phyloP scores from a whole-genome alignment of 2,113 vertebrate genomes.

The Embiotoca jacksoni region DNA sequence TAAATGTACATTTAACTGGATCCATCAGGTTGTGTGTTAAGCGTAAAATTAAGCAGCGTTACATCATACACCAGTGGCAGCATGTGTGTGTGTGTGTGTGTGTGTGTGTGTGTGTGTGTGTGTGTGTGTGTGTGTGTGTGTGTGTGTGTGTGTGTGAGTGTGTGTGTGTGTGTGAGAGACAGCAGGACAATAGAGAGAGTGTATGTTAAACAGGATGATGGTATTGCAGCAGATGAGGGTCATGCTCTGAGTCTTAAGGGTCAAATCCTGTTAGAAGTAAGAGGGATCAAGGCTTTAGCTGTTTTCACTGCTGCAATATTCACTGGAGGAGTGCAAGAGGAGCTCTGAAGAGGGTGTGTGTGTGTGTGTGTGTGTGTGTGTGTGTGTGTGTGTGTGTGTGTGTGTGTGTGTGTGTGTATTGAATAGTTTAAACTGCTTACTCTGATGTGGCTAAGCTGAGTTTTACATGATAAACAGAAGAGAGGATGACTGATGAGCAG shows the following conservation, averaged over 20 bases:
- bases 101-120: conserved; percentile 14
- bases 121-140: conserved; percentile 19
- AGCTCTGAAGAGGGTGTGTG: conserved; percentile 5
- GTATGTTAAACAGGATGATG: conserved; percentile 77
- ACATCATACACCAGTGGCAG: conserved; percentile 44
- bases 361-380: conserved; percentile 16
- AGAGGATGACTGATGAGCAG: conserved; percentile 8
- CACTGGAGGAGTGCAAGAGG: conserved; percentile 55
- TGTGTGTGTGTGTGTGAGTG: not conserved
- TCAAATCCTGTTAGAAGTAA: conserved; percentile 84
- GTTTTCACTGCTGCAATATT: conserved; percentile 57
- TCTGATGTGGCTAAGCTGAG: conserved; percentile 8
- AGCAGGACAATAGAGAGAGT: conserved; percentile 71
- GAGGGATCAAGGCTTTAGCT: conserved; percentile 77
- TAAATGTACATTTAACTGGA: conserved; percentile 54
- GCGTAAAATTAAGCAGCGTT: conserved; percentile 55
- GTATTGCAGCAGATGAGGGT: conserved; percentile 75
- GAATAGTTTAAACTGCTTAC: conserved; percentile 1
- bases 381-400: conserved; percentile 17
- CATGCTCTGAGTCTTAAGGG: conserved; percentile 79
- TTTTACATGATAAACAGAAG: not conserved
- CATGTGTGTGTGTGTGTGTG: conserved; percentile 16
- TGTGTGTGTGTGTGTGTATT: not conserved
- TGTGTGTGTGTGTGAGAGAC: conserved; percentile 13
- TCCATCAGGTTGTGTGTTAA: conserved; percentile 60